Conservation (phyloP, 2,797 vertebrate genomes). For the Lagodon rhomboides region DNA sequence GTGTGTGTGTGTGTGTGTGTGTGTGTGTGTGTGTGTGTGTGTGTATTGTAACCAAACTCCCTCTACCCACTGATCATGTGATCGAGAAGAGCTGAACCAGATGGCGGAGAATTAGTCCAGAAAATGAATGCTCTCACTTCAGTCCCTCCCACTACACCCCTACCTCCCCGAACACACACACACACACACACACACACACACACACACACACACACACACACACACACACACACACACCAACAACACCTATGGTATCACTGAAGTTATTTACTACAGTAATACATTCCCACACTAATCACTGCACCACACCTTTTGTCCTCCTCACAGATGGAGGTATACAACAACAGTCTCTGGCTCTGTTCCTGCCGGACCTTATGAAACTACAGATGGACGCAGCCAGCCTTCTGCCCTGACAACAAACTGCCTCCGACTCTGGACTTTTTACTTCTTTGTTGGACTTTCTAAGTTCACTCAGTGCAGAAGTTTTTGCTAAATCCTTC, state of each 20-base stretch:
- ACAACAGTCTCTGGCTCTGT: background rate
- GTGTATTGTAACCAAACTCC: conserved; percentile 47
- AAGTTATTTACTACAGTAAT: background rate
- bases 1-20: conserved; percentile 18
- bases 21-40: conserved; percentile 35
- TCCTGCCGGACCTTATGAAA: conserved; percentile 7
- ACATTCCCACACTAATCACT: conserved; percentile 13
- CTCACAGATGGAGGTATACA: conserved; percentile 4
- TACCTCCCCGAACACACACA: background rate
- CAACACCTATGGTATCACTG: conserved; percentile 10
- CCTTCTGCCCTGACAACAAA: conserved; percentile 15
- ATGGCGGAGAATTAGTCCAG: conserved; percentile 61
- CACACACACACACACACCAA: background rate
- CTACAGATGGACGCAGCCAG: background rate
- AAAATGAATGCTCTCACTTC: conserved; percentile 33
- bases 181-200: background rate
- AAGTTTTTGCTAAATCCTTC: conserved; percentile 45
- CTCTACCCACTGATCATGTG: conserved; percentile 64
- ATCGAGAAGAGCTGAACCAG: conserved; percentile 73
- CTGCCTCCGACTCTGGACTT: background rate
- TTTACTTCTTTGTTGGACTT: background rate
- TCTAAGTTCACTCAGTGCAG: conserved; percentile 47
- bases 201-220: conserved; percentile 5
- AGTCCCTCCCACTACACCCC: background rate
- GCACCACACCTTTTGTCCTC: background rate